Base-by-base conservation (phyloP, 2,888 invertebrate genomes). In the Deroplatys truncata region DNA sequence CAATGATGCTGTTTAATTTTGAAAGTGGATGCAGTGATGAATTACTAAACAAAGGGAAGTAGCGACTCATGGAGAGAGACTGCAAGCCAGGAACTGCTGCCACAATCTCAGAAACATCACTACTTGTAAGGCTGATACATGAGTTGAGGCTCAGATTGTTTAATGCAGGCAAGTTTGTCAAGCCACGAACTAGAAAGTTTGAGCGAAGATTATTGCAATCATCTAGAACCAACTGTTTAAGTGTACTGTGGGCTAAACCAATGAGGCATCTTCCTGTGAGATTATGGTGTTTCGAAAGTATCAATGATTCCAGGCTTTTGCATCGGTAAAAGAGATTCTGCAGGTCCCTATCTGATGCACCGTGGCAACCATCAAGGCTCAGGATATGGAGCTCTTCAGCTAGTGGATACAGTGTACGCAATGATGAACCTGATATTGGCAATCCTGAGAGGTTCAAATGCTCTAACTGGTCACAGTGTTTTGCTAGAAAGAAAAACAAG, bases 351-450 rank as follows among this genome's bases (percentile, higher is more conserved):
- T 94, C 93, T 85, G 92, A 92, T 0, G 92, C 89, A n/a, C 92
- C 92, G 90, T 93, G 93, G 90, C 95, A 94, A 0, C 93, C 93
- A 31, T 95, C 93, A 91, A 95, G 94, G 31, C 93, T 93, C 4
- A 95, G 92, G 82, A 91, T 93, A 91, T 93, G 94, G 31, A 95
- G 93, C 88, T 94, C 92, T 89, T 93, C 94, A 92, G 95, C 95
- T 90, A 94, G 94, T 89, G 93, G 93, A 43, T 94, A 92, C 28
- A 95, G 92, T 7, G 94, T 94, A 91, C 91, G 90, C 86, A 93
- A 92, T 82, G 95, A 95, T 93, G 94, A 94, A 91, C 94, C 94
- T 90, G 94, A 94, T 0, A 95, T 94, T 90, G 93, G 93, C 92
- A 95, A 94, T 29, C 94, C 94, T 4, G 92, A 91, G 83, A 95